Conservation (phyloP, 2,113 vertebrate species). For the Rhegmatorhina hoffmannsi region DNA sequence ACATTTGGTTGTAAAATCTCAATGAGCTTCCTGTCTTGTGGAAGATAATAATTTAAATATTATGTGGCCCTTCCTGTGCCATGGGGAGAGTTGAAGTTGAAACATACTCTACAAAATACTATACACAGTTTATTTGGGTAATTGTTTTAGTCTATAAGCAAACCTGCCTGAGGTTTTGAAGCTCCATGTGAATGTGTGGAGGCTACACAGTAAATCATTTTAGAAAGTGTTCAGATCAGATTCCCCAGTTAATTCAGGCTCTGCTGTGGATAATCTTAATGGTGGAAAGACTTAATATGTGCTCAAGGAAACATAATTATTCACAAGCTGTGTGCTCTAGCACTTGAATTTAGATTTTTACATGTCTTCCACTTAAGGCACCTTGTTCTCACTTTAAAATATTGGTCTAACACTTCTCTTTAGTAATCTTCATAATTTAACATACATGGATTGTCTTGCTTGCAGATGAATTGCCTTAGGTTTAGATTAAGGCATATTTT, state of each 20-base stretch:
- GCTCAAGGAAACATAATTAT: background rate
- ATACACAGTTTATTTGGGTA: background rate
- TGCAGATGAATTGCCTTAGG: background rate
- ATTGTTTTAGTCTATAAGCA: background rate
- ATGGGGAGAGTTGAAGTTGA: conserved; percentile 34
- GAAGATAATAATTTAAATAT: conserved; percentile 57
- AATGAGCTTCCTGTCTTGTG: conserved; percentile 53
- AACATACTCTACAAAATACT: background rate
- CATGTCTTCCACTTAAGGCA: conserved; percentile 30
- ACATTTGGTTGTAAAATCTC: conserved; percentile 63
- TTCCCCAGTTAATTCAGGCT: background rate
- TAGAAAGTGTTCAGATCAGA: background rate
- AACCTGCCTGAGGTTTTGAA: background rate
- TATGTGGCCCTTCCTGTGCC: conserved; percentile 8
- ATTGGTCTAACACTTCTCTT: conserved; percentile 25
- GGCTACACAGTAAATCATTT: background rate
- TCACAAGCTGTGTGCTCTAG: background rate
- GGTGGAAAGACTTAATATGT: background rate
- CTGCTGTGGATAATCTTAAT: background rate
- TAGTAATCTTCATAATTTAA: background rate
- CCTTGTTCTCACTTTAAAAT: conserved; percentile 42
- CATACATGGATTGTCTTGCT: background rate
- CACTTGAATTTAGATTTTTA: conserved; percentile 42
- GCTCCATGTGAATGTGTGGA: background rate
- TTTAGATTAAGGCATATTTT: conserved; percentile 24